Base-by-base conservation (phyloP, 2,888 invertebrate species). In the Temnothorax rugatulus region DNA sequence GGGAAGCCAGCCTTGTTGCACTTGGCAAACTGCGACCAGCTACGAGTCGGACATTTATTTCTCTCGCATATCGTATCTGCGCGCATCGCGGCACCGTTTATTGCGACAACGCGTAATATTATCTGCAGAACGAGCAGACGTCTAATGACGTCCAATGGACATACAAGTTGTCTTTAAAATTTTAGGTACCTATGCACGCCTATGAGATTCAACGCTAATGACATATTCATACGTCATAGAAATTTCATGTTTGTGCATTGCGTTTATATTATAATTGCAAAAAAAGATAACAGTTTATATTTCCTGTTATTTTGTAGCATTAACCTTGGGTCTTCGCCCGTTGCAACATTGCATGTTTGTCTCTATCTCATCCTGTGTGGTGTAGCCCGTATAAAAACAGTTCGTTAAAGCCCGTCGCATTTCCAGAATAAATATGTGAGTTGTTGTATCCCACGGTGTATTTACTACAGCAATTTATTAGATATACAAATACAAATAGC, bases 351-450 rank as follows among this genome's bases (percentile, higher is more conserved):
- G 74, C 59, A 34, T 47, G 29, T 75, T 75, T 61, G 47, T 75
- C 59, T 47, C 74, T 47, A 44, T 74, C 47, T 29, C 47, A 29
- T 18, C 8, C 29, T 8, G 41, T 18, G 66, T 18, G 47, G 18
- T 68, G 29, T 8, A n/a, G 25, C 61, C 18, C 74, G 61, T 47
- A 47, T 29, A 61, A 75, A 75, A 75, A 75, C 59, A 75, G 44
- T 75, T 29, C n/a, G 74, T 75, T 75, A 75, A 75, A 75, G 29
- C 47, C 47, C 74, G 44, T 75, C 34, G 61, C 74, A 75, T 75
- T 61, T 75, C 47, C 59, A 57, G 74, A 61, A 75, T 75, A 75
- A 75, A 75, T 73, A 73, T 73, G 71, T 73, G 38, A 54, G 38
- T 73, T 73, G 38, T 47, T 73, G 38, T 47, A 61, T 44, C 44